Percentiles rank a stretch among this genome's conserved stretches.
Conservation (phyloP, 2,797 vertebrate genomes). For the Typhlichthys subterraneus region DNA sequence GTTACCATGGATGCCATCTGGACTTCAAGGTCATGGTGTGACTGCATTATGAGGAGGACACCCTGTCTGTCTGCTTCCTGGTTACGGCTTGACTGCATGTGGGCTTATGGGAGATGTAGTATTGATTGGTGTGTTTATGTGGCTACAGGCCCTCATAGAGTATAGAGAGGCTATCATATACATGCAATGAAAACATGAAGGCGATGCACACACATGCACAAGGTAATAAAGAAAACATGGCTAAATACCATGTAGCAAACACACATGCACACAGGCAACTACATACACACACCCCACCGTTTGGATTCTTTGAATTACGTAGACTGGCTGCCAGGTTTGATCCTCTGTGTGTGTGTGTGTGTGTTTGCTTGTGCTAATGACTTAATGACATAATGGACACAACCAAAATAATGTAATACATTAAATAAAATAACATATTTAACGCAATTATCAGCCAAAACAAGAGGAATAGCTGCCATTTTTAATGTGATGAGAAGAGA, state of each 20-base stretch:
- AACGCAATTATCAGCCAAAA: too few species aligned
- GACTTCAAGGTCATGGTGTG: conserved; percentile 50
- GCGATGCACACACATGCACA: too few species aligned
- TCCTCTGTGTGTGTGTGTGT: too few species aligned
- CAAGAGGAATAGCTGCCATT: too few species aligned
- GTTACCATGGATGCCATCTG: conserved; percentile 42
- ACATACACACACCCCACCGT: neutral
- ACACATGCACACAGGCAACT: neutral
- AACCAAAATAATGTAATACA: too few species aligned
- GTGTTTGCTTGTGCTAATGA: too few species aligned
- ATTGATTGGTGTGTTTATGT: conserved; percentile 55
- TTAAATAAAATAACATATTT: too few species aligned
- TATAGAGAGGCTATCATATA: conserved; percentile 5
- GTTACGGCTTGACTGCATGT: conserved; percentile 57
- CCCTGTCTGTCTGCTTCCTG: conserved; percentile 34
- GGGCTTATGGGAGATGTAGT: conserved; percentile 52
- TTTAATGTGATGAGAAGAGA: too few species aligned
- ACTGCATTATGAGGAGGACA: conserved; percentile 49
- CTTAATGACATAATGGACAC: too few species aligned
- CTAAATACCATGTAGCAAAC: neutral
- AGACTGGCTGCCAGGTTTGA: too few species aligned
- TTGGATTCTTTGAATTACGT: too few species aligned
- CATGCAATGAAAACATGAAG: neutral
- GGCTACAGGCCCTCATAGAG: conserved; percentile 37
- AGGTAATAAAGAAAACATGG: too few species aligned